Evolutionary conservation across 2,113 vertebrate genomes (phyloP).

Genomic region (Piaya cayana): DNA sequence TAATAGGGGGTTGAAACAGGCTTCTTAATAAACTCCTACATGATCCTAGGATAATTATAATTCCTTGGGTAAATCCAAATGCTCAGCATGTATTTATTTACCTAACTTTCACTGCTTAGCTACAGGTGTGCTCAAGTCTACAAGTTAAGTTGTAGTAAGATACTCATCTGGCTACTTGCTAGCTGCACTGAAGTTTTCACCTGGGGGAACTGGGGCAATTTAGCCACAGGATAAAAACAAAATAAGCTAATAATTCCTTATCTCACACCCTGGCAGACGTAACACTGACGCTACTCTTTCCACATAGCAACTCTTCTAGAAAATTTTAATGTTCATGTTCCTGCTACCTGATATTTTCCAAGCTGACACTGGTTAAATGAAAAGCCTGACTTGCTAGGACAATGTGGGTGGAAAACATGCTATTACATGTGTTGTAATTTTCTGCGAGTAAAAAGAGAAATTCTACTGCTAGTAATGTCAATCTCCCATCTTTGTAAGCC

Average conservation of each 20-base stretch:
- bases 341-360: background rate
- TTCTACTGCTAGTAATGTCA: background rate
- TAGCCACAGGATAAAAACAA: background rate
- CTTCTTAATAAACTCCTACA: background rate
- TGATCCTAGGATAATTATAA: background rate
- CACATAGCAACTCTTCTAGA: background rate
- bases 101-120: background rate
- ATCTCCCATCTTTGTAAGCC: background rate
- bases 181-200: background rate
- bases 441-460: background rate
- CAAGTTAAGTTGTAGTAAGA: background rate
- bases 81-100: background rate
- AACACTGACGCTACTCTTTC: background rate
- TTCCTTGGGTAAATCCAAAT: background rate
- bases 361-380: background rate
- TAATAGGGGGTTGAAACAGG: background rate
- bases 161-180: background rate
- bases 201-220: background rate
- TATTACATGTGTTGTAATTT: background rate
- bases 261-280: background rate
- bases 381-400: background rate
- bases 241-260: background rate
- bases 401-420: background rate
- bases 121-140: background rate
- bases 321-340: background rate